Percentiles rank a stretch among this genome's conserved stretches.
These are phyloP conservation scores for Hucho hucho DNA, from an alignment of 2,113 vertebrate species.

Conservation along the genomic window DNA sequence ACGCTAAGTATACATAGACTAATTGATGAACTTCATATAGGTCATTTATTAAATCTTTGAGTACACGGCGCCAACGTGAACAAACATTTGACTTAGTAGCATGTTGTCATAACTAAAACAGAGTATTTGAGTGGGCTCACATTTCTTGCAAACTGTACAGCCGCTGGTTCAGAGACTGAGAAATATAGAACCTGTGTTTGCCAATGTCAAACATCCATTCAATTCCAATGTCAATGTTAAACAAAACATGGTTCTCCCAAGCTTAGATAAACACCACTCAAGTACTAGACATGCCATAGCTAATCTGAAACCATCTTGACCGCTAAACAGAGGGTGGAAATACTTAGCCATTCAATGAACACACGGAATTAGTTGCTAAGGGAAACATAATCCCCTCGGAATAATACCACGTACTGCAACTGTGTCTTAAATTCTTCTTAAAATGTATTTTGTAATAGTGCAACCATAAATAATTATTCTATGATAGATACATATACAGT, in stretches of 20 bases:
- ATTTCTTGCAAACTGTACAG: conserved; percentile 22
- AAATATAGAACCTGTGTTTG: conserved; percentile 10
- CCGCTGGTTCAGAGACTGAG: conserved; percentile 21
- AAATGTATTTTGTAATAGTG: conserved; percentile 12
- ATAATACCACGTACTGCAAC: neutral
- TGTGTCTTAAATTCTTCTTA: neutral
- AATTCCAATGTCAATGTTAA: conserved; percentile 6
- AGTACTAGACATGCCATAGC: neutral
- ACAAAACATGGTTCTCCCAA: neutral
- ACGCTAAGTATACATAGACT: neutral
- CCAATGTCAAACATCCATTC: conserved; percentile 15
- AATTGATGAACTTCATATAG: conserved; percentile 2
- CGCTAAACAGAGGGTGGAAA: neutral
- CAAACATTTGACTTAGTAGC: conserved; percentile 33
- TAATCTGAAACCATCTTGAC: neutral
- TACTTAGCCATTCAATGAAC: neutral
- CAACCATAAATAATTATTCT: conserved; percentile 14
- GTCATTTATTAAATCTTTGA: conserved; percentile 72
- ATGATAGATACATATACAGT: conserved; percentile 2
- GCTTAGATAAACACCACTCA: no score
- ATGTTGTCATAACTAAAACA: conserved; percentile 40
- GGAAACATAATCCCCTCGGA: neutral
- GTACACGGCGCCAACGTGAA: conserved; percentile 36
- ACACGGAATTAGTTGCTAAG: neutral
- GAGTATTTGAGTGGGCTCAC: conserved; percentile 7